Conservation (phyloP, 2,888 invertebrate species). For the Aphodius granarius region DNA sequence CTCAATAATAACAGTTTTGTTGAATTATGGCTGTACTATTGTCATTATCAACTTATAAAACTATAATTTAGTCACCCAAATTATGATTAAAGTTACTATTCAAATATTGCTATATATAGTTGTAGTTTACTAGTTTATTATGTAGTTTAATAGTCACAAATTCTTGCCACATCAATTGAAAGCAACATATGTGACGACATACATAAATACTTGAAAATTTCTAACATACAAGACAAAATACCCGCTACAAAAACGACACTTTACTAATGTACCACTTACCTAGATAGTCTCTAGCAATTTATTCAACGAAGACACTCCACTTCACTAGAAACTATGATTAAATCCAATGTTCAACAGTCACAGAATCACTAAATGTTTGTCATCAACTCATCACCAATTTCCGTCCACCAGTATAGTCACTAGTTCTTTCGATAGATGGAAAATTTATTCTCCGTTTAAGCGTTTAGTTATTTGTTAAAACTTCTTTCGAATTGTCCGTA, state of each 20-base stretch:
- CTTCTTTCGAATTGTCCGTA: not conserved
- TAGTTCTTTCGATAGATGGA: too few species aligned
- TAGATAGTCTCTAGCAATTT: slow-evolving; percentile 26
- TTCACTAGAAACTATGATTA: not conserved
- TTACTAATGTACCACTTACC: slow-evolving; percentile 33
- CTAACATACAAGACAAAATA: slow-evolving; percentile 16
- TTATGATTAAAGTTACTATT: too few species aligned
- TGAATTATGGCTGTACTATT: too few species aligned
- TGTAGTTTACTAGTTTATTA: too few species aligned
- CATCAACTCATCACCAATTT: not conserved
- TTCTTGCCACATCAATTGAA: too few species aligned
- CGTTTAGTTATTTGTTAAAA: not conserved
- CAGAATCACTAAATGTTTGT: not conserved
- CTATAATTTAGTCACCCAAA: too few species aligned
- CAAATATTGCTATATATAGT: too few species aligned
- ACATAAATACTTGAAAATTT: not conserved
- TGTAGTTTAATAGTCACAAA: too few species aligned
- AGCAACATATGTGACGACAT: not conserved
- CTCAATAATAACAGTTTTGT: too few species aligned
- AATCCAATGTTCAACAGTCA: not conserved
- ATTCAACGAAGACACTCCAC: not conserved
- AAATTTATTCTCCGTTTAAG: not conserved
- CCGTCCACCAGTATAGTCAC: too few species aligned
- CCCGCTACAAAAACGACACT: slow-evolving; percentile 17
- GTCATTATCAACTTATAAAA: too few species aligned